A percentile compares a stretch with the other conserved stretches of the same genome.
These are phyloP conservation scores for Drosophila austrosaltans DNA, from an alignment of 2,888 invertebrate genomes.

Conservation along the genomic window DNA sequence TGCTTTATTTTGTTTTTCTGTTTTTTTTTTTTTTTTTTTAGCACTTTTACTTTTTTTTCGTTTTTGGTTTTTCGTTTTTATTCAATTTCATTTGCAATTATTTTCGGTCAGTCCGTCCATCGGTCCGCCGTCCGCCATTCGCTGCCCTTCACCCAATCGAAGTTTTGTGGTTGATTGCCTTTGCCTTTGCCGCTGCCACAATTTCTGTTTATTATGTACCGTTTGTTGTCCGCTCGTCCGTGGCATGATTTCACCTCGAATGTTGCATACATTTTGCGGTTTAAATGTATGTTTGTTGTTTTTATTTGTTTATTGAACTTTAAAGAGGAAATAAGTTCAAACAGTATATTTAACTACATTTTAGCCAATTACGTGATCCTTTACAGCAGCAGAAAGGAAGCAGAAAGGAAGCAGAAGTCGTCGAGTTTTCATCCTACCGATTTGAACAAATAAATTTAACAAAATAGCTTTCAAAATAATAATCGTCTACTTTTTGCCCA, in stretches of 20 bases:
- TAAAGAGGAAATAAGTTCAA: neutral
- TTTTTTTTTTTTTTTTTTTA: conserved; percentile 36
- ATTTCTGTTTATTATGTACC: conserved; percentile 21
- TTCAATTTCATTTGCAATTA: conserved; percentile 57
- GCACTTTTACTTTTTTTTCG: conserved; percentile 51
- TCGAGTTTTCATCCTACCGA: too few relatives aligned
- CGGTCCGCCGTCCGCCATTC: neutral
- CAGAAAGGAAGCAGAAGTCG: too few relatives aligned
- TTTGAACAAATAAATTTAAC: too few relatives aligned
- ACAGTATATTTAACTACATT: neutral
- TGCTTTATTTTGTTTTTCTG: neutral
- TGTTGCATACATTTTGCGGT: conserved; percentile 34
- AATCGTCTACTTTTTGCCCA: neutral
- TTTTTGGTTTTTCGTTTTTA: conserved; percentile 54
- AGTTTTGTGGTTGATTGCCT: conserved; percentile 30
- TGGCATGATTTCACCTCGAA: conserved; percentile 42
- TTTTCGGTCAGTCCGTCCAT: conserved; percentile 38
- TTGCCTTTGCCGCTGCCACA: conserved; percentile 7
- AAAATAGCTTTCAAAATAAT: neutral
- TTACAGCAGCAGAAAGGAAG: too few relatives aligned
- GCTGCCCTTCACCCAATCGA: conserved; percentile 53
- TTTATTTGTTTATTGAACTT: conserved; percentile 18
- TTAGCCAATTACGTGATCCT: too few relatives aligned
- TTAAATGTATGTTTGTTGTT: conserved; percentile 3
- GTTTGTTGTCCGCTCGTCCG: conserved; percentile 25